These are phyloP conservation scores for Drosophila maculinotata DNA, from an alignment of 2,888 invertebrate genomes.

Conservation along the genomic window DNA sequence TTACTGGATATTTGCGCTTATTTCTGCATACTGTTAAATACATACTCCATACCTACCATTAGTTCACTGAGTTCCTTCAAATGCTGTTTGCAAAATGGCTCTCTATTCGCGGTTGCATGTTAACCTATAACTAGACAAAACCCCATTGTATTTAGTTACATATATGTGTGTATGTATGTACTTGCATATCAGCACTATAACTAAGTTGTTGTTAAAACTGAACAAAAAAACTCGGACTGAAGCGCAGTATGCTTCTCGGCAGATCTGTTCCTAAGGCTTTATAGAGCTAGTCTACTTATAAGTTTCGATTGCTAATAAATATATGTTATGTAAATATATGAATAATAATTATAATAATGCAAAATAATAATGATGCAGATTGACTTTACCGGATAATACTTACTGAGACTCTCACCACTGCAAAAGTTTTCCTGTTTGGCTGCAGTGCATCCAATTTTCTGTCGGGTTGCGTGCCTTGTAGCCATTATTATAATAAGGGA, in stretches of 20 bases:
- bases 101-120: conserved; percentile 7
- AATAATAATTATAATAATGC: conserved; percentile 10
- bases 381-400: conserved; percentile 7
- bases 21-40: background rate
- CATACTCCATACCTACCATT: conserved; percentile 1
- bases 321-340: background rate
- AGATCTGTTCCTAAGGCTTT: too few relatives aligned
- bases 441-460: conserved; percentile 40
- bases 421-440: conserved; percentile 22
- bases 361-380: conserved; percentile 9
- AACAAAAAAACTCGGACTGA: background rate
- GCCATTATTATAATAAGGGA: conserved; percentile 20
- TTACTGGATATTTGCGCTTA: conserved; percentile 7
- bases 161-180: background rate
- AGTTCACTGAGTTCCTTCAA: conserved; percentile 4
- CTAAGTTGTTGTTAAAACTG: background rate
- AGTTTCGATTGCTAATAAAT: too few relatives aligned
- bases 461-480: conserved; percentile 28
- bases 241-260: too few relatives aligned
- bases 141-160: background rate
- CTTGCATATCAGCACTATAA: background rate
- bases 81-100: conserved; percentile 10
- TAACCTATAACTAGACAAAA: conserved; percentile 1
- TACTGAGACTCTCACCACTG: background rate
- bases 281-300: too few relatives aligned